phyloP scores from a whole-genome alignment of 2,797 vertebrate genomes.

The Clarias platycephalus region DNA sequence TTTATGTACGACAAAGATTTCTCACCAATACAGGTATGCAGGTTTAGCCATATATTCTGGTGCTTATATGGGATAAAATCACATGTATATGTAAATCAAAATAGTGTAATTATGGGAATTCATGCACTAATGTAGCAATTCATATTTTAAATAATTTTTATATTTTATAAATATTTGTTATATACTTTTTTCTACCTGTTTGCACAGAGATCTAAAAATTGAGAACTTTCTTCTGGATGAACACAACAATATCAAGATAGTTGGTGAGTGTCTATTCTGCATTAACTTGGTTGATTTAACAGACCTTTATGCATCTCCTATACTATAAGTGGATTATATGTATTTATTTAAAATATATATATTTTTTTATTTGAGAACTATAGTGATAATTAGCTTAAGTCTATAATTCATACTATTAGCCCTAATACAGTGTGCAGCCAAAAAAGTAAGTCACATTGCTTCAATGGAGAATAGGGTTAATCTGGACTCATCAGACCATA shows the following conservation, averaged over 20 bases:
- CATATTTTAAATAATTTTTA: too few relatives aligned
- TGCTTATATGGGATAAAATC: neutral
- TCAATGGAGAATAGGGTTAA: too few relatives aligned
- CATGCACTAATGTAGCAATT: too few relatives aligned
- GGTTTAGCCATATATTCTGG: neutral
- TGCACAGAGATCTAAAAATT: constrained; percentile 82
- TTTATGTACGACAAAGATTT: neutral
- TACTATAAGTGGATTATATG: neutral
- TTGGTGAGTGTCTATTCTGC: constrained; percentile 72
- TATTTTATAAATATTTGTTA: too few relatives aligned
- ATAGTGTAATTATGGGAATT: too few relatives aligned
- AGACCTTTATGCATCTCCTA: neutral
- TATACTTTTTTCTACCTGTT: neutral
- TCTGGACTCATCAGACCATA: too few relatives aligned
- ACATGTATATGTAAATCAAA: neutral
- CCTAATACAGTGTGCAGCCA: neutral
- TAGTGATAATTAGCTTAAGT: neutral
- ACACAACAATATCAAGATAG: constrained; percentile 85
- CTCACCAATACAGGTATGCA: neutral
- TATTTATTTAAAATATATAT: neutral
- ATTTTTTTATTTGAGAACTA: neutral
- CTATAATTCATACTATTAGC: neutral
- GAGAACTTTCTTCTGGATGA: constrained; percentile 88
- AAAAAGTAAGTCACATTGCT: too few relatives aligned
- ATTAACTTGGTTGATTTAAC: neutral